These are phyloP conservation scores for Xestia sexstrigata DNA, from an alignment of 2,888 invertebrate species.

Conservation along the genomic window DNA sequence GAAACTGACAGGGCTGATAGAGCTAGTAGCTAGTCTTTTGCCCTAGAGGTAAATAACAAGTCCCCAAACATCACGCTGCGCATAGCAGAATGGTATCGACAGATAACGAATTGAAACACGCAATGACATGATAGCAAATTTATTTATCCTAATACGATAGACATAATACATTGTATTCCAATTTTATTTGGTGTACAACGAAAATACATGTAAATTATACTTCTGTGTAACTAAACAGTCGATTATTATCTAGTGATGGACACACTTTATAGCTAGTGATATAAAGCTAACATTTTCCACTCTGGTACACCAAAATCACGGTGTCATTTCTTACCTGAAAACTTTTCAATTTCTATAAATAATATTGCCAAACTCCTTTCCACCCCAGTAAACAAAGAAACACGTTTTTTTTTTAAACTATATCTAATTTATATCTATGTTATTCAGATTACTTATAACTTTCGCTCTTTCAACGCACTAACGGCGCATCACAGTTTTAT, in stretches of 20 bases:
- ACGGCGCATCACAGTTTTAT: conserved; percentile 56
- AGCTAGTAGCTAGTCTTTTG: not conserved
- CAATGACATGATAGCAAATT: conserved; percentile 87
- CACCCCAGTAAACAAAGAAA: conserved; percentile 68
- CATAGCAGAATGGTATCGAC: not conserved
- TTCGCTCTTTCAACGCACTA: conserved; percentile 62
- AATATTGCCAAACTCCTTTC: conserved; percentile 70
- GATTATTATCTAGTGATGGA: conserved; percentile 66
- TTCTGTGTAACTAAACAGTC: conserved; percentile 69
- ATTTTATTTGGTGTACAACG: conserved; percentile 76
- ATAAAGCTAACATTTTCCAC: conserved; percentile 63
- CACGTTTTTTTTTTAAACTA: conserved; percentile 64
- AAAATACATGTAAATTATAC: conserved; percentile 72
- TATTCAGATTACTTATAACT: conserved; percentile 68
- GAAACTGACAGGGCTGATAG: not conserved
- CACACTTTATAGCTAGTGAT: conserved; percentile 67
- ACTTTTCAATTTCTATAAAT: conserved; percentile 64
- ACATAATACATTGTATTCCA: conserved; percentile 82
- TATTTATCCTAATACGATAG: conserved; percentile 86
- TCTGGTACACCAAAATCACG: conserved; percentile 73
- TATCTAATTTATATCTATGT: conserved; percentile 70
- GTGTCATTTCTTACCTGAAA: conserved; percentile 58
- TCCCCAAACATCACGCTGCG: not conserved
- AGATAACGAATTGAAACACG: conserved; percentile 65
- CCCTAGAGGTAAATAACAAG: not conserved